Conservation (phyloP, 1,140 invertebrate genomes). For the Mactra quadrangularis region DNA sequence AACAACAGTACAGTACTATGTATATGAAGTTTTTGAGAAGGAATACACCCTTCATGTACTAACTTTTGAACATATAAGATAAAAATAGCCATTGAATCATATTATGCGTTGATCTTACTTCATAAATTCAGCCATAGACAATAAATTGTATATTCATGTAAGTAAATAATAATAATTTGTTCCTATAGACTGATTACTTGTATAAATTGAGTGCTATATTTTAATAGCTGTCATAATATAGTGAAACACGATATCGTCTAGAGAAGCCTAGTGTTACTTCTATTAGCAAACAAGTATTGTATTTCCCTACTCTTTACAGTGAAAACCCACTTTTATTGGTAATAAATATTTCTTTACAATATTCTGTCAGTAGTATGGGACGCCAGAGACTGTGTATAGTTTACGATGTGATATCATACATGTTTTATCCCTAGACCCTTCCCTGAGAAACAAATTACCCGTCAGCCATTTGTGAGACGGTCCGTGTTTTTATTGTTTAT, state of each 20-base stretch:
- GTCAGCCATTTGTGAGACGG: neutral
- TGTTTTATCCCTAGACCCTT: conserved; percentile 18
- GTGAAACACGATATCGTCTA: conserved; percentile 14
- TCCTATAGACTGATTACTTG: too few species aligned
- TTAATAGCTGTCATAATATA: too few species aligned
- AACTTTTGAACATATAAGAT: too few species aligned
- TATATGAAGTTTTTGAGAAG: too few species aligned
- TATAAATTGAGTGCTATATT: too few species aligned
- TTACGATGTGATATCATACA: conserved; percentile 29
- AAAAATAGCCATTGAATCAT: too few species aligned
- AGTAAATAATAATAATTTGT: too few species aligned
- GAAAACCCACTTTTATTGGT: conserved; percentile 9
- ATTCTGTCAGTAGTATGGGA: conserved; percentile 20
- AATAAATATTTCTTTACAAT: conserved; percentile 51
- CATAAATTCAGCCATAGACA: too few species aligned
- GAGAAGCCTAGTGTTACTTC: conserved; percentile 27
- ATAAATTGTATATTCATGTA: too few species aligned
- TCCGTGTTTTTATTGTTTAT: neutral
- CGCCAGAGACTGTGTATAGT: neutral
- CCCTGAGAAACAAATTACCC: conserved; percentile 18
- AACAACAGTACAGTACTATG: too few species aligned
- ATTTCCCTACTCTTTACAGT: conserved; percentile 19
- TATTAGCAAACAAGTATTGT: conserved; percentile 24
- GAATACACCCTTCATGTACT: too few species aligned
- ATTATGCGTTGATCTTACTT: too few species aligned